Evolutionary conservation across 64 coral and sea anemone genomes (phyloP), one percentile per base, ranked within the genome.

Genomic region (Pocillopora damicornis): DNA sequence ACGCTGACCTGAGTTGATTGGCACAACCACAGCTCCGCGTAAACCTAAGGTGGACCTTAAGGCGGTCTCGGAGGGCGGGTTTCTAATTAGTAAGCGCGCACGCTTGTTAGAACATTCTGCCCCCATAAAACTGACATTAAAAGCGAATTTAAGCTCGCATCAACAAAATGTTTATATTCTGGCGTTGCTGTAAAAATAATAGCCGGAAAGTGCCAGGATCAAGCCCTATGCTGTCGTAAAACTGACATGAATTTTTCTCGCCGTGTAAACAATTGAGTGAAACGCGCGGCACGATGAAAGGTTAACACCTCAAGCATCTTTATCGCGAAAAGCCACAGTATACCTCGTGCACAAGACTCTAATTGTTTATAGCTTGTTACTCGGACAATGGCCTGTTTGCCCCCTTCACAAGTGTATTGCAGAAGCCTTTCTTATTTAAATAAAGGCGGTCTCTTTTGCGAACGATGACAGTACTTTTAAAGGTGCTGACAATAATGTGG

Each of bases 391-490:
- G 91, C 62, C 88, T 96, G 94, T 96, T 93, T 96, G 94, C 91
- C 74, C 79, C 87, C 76, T 86, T 96, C 80, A 96, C 83, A 92
- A 87, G 93, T 89, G 90, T 95, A 95, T 99, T 92, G 88, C 89
- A 74, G 88, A 60, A 66, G 61, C 76, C 75, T 93, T 93, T 99
- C 97, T 95, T 95, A 99, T 99, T 99, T 81, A 95, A 99, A 99
- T 99, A 90, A 86, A 93, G 97, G 97, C 97, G 97, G 97, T 93
- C 89, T 95, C 97, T 95, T 99, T 99, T 94, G 73, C 83, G 65
- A 80, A 78, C 75, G 90, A 93, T 99, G 97, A 99, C 97, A 99
- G 93, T 88, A 95, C 88, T 94, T 90, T 83, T 87, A 88, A 75
- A 88, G 88, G 87, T 88, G 93, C 87, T 99, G 91, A 95, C 88